Evolutionary conservation across 2,113 vertebrate species (phyloP), one percentile per base, ranked within the genome.

Genomic region (Cromileptes altivelis): DNA sequence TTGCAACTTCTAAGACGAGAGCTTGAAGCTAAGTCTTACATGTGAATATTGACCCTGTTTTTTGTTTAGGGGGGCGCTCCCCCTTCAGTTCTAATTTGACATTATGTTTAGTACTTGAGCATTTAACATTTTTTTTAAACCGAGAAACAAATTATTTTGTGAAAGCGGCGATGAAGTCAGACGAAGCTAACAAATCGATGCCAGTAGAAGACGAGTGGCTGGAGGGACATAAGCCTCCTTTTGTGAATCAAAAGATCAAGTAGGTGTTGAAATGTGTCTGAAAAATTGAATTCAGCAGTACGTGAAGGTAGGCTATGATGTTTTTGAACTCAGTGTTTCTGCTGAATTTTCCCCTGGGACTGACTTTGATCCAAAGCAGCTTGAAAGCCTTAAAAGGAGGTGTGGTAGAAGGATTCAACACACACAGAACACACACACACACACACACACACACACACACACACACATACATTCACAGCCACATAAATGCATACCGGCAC

Each of bases 321-420:
- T 81, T 75, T 88, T 78, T 75, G 67, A 87, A 85, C 84, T 79
- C 65, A 21, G 55, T 89, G 87, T 91, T 91, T 86, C 81, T 87
- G 86, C 80, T 84, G 81, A 89, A 81, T 91, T 88, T 84, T 86
- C 80, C 85, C 88, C 88, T 60, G 88, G 87, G 90, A 91, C 85
- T 70, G 75, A 88, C 93, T 94, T 93, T 94, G 91, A 93, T 93
- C 82, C 84, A 87, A 91, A 93, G 89, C 85, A 86, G 91, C 89
- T 89, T 88, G 86, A 89, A 92, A 90, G 92, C 90, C 91, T 91
- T 88, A 91, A 92, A 89, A 87, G 74, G 74, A 89, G 81, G 70
- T 85, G 88, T 74, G 88, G 86, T 88, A 72, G 87, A 85, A 82
- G 61, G 85, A 89, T 92, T 83, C 58, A 88, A 85, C 61, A 83